These are phyloP conservation scores for Toxonevra muliebris DNA, from an alignment of 2,888 invertebrate genomes.

Conservation along the genomic window DNA sequence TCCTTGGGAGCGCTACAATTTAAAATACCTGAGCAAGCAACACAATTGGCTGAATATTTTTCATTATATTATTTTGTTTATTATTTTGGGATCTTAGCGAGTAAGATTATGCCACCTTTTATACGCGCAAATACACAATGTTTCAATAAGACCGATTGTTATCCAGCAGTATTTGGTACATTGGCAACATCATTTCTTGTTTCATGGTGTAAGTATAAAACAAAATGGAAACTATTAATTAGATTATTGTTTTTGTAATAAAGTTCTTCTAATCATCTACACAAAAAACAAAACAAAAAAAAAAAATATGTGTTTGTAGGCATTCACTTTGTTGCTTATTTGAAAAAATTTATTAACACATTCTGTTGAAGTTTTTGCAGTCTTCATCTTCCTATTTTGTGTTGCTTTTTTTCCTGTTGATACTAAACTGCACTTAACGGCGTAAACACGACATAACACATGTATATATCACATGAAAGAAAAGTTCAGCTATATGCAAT, in stretches of 20 bases:
- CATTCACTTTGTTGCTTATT: too few species aligned
- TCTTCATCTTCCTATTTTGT: too few species aligned
- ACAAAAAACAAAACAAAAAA: too few species aligned
- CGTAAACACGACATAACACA: too few species aligned
- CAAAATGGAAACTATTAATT: neutral
- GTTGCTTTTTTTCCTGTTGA: too few species aligned
- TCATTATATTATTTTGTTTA: conserved; percentile 74
- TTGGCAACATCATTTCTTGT: conserved; percentile 71
- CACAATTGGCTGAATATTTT: conserved; percentile 71
- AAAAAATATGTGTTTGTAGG: too few species aligned
- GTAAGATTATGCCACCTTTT: conserved; percentile 73
- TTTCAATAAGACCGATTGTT: conserved; percentile 68
- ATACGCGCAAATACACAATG: conserved; percentile 68
- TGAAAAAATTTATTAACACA: too few species aligned
- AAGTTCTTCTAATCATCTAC: too few species aligned
- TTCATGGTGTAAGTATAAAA: conserved; percentile 67
- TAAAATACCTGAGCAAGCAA: conserved; percentile 67
- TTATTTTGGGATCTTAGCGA: conserved; percentile 71
- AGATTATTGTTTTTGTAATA: neutral
- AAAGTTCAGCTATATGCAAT: too few species aligned
- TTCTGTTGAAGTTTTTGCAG: too few species aligned
- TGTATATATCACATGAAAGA: too few species aligned
- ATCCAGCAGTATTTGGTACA: conserved; percentile 72
- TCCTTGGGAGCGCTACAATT: conserved; percentile 78
- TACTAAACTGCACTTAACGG: too few species aligned